Evolutionary conservation across 2,113 vertebrate genomes (phyloP).

Genomic region (Tylochromis polylepis): DNA sequence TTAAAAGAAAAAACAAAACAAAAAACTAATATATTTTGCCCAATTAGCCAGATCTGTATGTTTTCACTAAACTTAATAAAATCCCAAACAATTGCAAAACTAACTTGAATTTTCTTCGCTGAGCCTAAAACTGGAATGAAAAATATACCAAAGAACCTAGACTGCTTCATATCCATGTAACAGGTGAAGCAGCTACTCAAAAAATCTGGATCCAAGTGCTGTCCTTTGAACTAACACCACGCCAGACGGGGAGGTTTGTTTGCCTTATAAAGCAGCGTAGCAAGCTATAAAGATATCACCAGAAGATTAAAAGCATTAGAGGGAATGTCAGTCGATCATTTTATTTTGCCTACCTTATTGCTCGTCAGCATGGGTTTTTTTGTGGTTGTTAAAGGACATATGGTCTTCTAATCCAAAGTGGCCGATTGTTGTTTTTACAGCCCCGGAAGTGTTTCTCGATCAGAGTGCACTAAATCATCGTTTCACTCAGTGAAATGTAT

Average conservation of each 20-base stretch:
- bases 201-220: neutral
- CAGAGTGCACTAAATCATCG: conserved; percentile 57
- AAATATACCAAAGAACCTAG: neutral
- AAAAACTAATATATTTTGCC: neutral
- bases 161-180: neutral
- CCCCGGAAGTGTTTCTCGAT: conserved; percentile 63
- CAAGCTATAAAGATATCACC: conserved; percentile 63
- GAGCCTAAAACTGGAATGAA: neutral
- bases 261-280: conserved; percentile 45
- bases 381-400: conserved; percentile 61
- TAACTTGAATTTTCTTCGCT: neutral
- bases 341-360: conserved; percentile 42
- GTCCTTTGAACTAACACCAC: conserved; percentile 18
- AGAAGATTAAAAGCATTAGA: conserved; percentile 63
- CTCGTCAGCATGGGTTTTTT: conserved; percentile 52
- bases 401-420: conserved; percentile 64
- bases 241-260: conserved; percentile 5
- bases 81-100: neutral
- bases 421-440: conserved; percentile 69
- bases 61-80: neutral
- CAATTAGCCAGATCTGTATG: neutral
- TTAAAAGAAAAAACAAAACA: too few species aligned
- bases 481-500: conserved; percentile 20
- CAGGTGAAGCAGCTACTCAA: neutral
- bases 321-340: conserved; percentile 53